A percentile compares a stretch with the other conserved stretches of the same genome.
phyloP scores from a whole-genome alignment of 2,113 vertebrate species.

The Todiramphus saurophagus region DNA sequence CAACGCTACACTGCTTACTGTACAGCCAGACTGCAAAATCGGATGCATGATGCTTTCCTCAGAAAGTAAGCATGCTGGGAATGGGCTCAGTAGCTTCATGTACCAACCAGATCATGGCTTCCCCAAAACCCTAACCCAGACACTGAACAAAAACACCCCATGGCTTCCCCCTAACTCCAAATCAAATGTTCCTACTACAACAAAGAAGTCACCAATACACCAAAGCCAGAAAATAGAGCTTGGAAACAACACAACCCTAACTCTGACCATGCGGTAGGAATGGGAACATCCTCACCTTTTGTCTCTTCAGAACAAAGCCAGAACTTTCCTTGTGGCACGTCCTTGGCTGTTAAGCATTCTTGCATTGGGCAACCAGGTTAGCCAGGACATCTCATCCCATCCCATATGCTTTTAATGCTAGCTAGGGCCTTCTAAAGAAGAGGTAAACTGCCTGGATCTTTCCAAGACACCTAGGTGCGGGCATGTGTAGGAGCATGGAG shows the following conservation, averaged over 20 bases:
- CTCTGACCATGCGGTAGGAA: neutral
- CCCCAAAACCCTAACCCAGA: neutral
- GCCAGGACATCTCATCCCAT: neutral
- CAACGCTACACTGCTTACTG: neutral
- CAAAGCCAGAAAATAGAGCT: neutral
- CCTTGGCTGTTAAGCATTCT: neutral
- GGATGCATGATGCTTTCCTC: neutral
- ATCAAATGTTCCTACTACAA: neutral
- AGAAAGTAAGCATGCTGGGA: neutral
- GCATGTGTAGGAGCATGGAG: accelerated
- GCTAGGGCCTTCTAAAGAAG: neutral
- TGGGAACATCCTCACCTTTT: neutral
- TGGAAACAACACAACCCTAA: accelerated
- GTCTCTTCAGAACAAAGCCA: neutral
- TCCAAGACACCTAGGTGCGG: neutral
- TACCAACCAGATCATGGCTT: neutral
- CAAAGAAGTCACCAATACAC: neutral
- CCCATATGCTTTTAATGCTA: neutral
- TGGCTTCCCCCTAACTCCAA: neutral
- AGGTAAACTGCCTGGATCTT: neutral
- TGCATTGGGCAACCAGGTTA: neutral
- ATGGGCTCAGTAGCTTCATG: neutral
- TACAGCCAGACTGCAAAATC: neutral
- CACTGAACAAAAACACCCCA: neutral
- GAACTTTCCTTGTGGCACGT: neutral